Evolutionary conservation across 2,888 invertebrate species (phyloP).

Genomic region (Plebejus melissa): DNA sequence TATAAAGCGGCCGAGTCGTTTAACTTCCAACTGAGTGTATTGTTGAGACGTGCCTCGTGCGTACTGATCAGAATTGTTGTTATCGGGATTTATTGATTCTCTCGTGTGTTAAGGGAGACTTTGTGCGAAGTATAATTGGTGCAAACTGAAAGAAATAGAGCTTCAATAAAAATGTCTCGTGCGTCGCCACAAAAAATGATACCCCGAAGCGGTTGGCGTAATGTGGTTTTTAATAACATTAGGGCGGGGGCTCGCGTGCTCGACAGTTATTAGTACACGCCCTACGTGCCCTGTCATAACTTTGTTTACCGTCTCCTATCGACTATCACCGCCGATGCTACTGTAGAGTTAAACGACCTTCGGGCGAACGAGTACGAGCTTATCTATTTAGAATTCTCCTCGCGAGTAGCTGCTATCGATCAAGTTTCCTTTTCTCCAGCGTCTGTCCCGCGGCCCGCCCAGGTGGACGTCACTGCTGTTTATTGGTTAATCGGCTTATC

Average conservation of each 20-base stretch:
- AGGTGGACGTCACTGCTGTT: neutral
- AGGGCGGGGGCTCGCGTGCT: constrained; percentile 66
- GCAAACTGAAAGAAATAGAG: neutral
- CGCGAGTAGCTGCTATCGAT: neutral
- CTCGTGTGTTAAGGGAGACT: neutral
- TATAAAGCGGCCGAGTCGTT: constrained; percentile 3
- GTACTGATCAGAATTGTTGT: neutral
- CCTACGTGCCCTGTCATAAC: constrained; percentile 43
- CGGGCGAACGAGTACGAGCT: neutral
- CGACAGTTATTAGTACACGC: constrained; percentile 69
- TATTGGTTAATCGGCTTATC: neutral
- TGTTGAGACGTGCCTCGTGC: constrained; percentile 4
- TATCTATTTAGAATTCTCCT: constrained; percentile 5
- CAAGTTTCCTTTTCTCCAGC: neutral
- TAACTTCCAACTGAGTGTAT: constrained; percentile 11
- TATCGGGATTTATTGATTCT: neutral
- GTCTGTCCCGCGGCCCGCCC: neutral
- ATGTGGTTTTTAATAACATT: constrained; percentile 41
- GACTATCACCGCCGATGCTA: neutral
- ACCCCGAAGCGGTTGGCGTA: constrained; percentile 30
- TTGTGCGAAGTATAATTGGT: neutral
- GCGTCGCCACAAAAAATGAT: neutral
- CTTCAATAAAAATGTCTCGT: neutral
- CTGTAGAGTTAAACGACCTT: constrained; percentile 12
- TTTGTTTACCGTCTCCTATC: constrained; percentile 31